Base-by-base conservation (phyloP, 92 coral and sea anemone genomes). In the Paramuricea clavata region DNA sequence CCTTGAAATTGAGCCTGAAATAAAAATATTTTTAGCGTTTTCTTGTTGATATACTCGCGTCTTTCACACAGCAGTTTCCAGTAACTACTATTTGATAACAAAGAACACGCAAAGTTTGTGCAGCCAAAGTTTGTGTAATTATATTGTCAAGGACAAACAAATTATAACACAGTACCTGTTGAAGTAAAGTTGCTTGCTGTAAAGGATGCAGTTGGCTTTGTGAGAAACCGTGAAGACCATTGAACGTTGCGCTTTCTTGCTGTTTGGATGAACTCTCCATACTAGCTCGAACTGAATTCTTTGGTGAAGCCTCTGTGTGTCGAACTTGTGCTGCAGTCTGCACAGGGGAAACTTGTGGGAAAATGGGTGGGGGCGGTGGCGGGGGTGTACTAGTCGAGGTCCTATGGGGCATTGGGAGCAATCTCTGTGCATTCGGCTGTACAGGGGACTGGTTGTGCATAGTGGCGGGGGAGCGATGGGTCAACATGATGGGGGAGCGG, bases 161-260 rank as follows among this genome's bases (percentile, higher is more conserved):
- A 15, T 47, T 47, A 6, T 8, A 47, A 12, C 10, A 47, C 13
- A 47, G 19, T 74, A 93, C 95, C 67, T 95, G 98, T 27, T 94
- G 99, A 60, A 93, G 85, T 69, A 97, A 92, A 26, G 99, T 97
- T 41, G 99, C 99, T 87, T 97, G 98, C 71, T 97, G 99, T 69
- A 97, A 74, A 1, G 99, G 99, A 76, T 97, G 99, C 83, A 97
- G 97, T 54, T 86, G 97, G 23, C 96, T 95, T 69, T 92, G 94
- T 15, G 93, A 83, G 30, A 89, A 82, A 35, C 84, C 90, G 77
- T 90, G 94, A 57, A 81, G 68, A 78, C 93, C 94, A 81, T 74
- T 79, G 13, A 79, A 79, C 22, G 39, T 21, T 16, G 73, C 12
- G 31, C 47, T 41, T 11, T 79, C 84, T 52, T 43, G 72, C 22